A percentile compares a stretch with the other conserved stretches of the same genome.
These are phyloP conservation scores for Chlorops oryzae DNA, from an alignment of 1,140 invertebrate genomes.

Conservation along the genomic window DNA sequence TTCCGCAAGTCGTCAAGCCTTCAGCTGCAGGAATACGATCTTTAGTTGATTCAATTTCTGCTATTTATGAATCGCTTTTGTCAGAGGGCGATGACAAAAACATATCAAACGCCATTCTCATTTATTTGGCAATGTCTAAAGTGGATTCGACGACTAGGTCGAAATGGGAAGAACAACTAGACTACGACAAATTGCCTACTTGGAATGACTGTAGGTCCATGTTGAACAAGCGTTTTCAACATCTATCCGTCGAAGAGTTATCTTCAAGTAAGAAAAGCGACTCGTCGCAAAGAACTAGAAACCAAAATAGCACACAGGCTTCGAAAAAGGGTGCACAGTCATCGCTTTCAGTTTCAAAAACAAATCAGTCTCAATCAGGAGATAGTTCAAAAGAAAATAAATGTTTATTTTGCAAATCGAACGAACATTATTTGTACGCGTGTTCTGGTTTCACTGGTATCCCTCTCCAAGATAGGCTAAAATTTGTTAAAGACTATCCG, in stretches of 20 bases:
- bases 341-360: too few species aligned
- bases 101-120: constrained; percentile 5
- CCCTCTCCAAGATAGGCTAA: too few species aligned
- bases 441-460: too few species aligned
- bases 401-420: too few species aligned
- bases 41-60: constrained; percentile 8
- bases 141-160: constrained; percentile 10
- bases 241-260: constrained; percentile 11
- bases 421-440: too few species aligned
- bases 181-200: constrained; percentile 6
- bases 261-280: constrained; percentile 1
- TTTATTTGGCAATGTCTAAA: constrained; percentile 13
- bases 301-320: too few species aligned
- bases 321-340: too few species aligned
- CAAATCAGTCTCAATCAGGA: too few species aligned
- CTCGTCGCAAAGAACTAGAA: too few species aligned
- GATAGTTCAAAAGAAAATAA: too few species aligned
- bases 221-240: constrained; percentile 10
- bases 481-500: too few species aligned
- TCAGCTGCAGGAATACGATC: constrained; percentile 3
- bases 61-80: constrained; percentile 10
- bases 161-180: constrained; percentile 10
- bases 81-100: constrained; percentile 10
- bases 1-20: constrained; percentile 2
- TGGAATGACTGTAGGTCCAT: constrained; percentile 9